Conservation (phyloP, 2,888 invertebrate genomes). For the Leptarthrus brevirostris region DNA sequence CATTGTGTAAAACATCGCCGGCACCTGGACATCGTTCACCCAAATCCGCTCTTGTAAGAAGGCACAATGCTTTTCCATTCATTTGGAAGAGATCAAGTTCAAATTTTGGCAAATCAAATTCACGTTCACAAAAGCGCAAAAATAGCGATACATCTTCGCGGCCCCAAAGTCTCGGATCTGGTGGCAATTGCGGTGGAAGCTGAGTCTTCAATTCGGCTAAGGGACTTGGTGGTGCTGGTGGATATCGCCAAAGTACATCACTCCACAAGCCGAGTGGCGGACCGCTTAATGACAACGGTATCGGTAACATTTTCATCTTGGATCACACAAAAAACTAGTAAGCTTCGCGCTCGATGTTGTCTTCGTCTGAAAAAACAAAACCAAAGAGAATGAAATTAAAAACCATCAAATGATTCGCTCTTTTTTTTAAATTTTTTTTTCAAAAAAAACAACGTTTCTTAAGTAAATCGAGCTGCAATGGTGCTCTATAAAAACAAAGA, state of each 20-base stretch:
- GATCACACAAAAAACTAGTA: constrained; percentile 49
- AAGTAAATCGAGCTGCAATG: background rate
- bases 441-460: no score
- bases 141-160: constrained; percentile 90
- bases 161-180: constrained; percentile 91
- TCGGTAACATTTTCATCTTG: constrained; percentile 76
- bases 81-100: constrained; percentile 95
- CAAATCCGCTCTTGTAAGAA: constrained; percentile 89
- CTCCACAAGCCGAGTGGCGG: constrained; percentile 84
- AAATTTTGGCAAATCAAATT: constrained; percentile 90
- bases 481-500: constrained; percentile 9
- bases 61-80: constrained; percentile 95
- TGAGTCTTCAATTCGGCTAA: constrained; percentile 88
- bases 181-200: constrained; percentile 82
- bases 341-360: constrained; percentile 12
- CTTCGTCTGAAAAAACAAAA: constrained; percentile 32
- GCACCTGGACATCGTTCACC: constrained; percentile 92
- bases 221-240: constrained; percentile 81
- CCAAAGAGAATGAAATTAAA: constrained; percentile 42
- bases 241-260: constrained; percentile 90
- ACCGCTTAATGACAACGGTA: constrained; percentile 77
- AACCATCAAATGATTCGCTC: background rate
- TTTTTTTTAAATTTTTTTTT: constrained; percentile 1
- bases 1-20: constrained; percentile 94
- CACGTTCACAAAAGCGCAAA: constrained; percentile 90